Conservation (phyloP, 2,113 vertebrate genomes). For the Carassius carassius region DNA sequence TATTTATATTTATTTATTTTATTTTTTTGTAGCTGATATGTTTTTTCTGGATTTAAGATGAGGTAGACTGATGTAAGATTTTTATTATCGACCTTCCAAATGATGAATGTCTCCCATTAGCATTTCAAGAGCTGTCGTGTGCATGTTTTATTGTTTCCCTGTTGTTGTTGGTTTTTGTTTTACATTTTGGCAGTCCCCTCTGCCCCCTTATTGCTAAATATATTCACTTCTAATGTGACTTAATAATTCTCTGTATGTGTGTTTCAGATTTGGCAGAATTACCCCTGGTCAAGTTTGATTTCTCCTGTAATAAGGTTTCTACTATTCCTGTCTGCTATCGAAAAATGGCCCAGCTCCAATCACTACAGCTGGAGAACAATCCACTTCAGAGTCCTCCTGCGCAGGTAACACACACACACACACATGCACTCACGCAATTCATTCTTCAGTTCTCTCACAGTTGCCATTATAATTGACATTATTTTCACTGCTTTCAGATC, state of each 20-base stretch:
- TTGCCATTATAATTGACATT: neutral
- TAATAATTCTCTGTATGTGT: slow-evolving; percentile 35
- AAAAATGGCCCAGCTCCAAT: slow-evolving; percentile 90
- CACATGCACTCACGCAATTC: neutral
- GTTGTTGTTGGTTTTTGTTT: neutral
- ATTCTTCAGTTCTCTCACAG: neutral
- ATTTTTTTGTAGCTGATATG: neutral
- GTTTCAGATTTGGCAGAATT: slow-evolving; percentile 88
- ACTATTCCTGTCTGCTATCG: slow-evolving; percentile 91
- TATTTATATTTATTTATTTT: neutral
- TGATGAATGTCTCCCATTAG: neutral
- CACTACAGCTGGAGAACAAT: slow-evolving; percentile 90
- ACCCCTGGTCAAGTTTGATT: slow-evolving; percentile 94
- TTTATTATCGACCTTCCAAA: neutral
- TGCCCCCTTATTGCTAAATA: neutral
- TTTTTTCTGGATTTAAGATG: neutral
- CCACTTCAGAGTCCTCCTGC: slow-evolving; percentile 94
- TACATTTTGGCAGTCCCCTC: neutral
- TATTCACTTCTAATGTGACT: neutral
- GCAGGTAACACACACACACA: slow-evolving; percentile 74
- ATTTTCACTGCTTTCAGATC: slow-evolving; percentile 74
- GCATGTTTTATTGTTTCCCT: neutral
- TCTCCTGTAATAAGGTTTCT: slow-evolving; percentile 96
- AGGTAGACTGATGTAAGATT: neutral
- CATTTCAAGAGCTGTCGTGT: neutral